Evolutionary conservation across 2,888 invertebrate genomes (phyloP).

Genomic region (Spodoptera picta): DNA sequence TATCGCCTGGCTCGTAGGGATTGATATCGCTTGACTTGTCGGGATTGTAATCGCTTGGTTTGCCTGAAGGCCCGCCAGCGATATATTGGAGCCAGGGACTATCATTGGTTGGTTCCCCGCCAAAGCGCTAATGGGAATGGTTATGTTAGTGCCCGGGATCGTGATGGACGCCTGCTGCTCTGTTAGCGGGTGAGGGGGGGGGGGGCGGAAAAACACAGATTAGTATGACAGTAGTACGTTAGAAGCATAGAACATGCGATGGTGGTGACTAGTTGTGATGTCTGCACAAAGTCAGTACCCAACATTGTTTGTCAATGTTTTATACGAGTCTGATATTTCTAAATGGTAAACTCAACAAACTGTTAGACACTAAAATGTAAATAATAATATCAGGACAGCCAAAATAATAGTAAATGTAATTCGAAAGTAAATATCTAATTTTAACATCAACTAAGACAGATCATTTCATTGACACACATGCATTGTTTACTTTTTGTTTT

Average conservation of each 20-base stretch:
- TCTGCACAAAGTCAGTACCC: constrained; percentile 35
- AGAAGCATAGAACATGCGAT: constrained; percentile 74
- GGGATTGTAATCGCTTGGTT: constrained; percentile 46
- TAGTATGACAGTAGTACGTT: constrained; percentile 79
- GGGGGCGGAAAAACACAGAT: constrained; percentile 79
- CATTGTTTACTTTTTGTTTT: constrained; percentile 17
- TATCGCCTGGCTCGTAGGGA: constrained; percentile 65
- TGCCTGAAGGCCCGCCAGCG: constrained; percentile 68
- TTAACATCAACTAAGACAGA: constrained; percentile 14
- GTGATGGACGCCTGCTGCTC: constrained; percentile 88
- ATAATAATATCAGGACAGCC: constrained; percentile 30
- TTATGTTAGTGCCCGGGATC: constrained; percentile 90
- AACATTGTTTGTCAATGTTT: constrained; percentile 45
- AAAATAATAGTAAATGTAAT: constrained; percentile 29
- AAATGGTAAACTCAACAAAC: constrained; percentile 1
- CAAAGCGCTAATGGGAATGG: constrained; percentile 87
- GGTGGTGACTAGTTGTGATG: constrained; percentile 43
- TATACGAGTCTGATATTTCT: constrained; percentile 6
- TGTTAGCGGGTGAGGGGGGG: constrained; percentile 72
- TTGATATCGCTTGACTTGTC: constrained; percentile 60
- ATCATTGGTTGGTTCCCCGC: constrained; percentile 85
- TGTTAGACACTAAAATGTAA: constrained; percentile 6
- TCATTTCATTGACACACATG: constrained; percentile 24
- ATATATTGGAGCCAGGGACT: constrained; percentile 87
- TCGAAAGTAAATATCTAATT: constrained; percentile 9